Base-by-base conservation (phyloP, 2,797 vertebrate species). In the Odontamblyopus rebecca region DNA sequence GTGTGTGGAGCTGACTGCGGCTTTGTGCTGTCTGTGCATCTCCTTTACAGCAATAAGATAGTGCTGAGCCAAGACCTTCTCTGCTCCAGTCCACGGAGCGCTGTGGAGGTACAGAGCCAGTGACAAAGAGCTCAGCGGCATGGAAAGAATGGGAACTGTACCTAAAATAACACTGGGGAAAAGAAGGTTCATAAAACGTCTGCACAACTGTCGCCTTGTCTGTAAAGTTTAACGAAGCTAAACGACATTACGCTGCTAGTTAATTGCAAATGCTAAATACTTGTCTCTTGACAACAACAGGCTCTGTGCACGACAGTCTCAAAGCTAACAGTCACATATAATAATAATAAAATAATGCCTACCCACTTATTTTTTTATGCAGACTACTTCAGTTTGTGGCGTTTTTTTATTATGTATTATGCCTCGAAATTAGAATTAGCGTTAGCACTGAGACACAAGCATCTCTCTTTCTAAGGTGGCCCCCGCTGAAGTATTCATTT, bases 1-100 rank as follows among this genome's bases (percentile, higher is more conserved):
- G 68, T 63, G 51, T 7, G 62, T 57, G 54, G 54, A 54, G 59
- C 74, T 78, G 70, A 68, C 75, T 53, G 29, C 69, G 77, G 56
- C n/a, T n/a, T 77, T 80, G 85, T 60, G 80, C 88, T 87, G 74
- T 74, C 59, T 26, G 70, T 81, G 82, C 79, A 85, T 89, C 77
- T 82, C 77, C 71, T 86, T 85, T 77, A 82, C 78, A 83, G 75
- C 76, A 90, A 75, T 82, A 76, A 86, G 85, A 88, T 88, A 86
- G 82, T 86, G 88, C 88, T 88, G 85, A 89, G 74, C 70, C 67
- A 81, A 82, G 84, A 78, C 63, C 29, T 80, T 76, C 54, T 67
- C 51, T 54, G 19, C 70, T 65, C 27, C 61, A n/a, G 70, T 64
- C 44, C 18, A 6, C 61, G 74, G 67, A 70, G 68, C 50, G 67